These are phyloP conservation scores for Agrilus cyanescens DNA, from an alignment of 2,888 invertebrate genomes.

Conservation along the genomic window DNA sequence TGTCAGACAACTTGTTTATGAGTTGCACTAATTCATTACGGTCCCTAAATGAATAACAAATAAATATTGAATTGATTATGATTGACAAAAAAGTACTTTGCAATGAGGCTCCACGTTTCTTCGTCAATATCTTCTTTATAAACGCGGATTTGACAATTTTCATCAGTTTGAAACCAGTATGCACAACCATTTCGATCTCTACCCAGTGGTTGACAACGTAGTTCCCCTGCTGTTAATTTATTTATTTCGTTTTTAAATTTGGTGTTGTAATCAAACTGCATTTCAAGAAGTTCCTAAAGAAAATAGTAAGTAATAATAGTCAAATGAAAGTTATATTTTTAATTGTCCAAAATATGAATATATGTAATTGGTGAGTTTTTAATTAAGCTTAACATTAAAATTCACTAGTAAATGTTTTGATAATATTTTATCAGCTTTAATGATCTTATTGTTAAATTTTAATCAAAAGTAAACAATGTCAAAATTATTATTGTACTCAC, in stretches of 20 bases:
- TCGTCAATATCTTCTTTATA: slow-evolving; percentile 95
- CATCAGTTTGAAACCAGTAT: slow-evolving; percentile 90
- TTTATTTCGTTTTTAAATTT: slow-evolving; percentile 87
- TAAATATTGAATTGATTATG: too few species aligned
- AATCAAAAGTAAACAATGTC: too few species aligned
- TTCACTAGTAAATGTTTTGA: too few species aligned
- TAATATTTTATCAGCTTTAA: too few species aligned
- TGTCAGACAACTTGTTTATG: slow-evolving; percentile 60
- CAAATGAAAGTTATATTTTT: too few species aligned
- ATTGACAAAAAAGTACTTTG: slow-evolving; percentile 47
- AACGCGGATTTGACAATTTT: slow-evolving; percentile 77
- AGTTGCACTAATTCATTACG: slow-evolving; percentile 69
- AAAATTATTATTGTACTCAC: slow-evolving; percentile 38
- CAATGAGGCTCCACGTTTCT: slow-evolving; percentile 88
- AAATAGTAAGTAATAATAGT: slow-evolving; percentile 12
- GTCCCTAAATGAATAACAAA: slow-evolving; percentile 24
- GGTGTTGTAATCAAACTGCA: slow-evolving; percentile 87
- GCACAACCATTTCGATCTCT: slow-evolving; percentile 80
- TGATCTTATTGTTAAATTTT: too few species aligned
- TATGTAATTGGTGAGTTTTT: too few species aligned
- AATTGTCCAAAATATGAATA: too few species aligned
- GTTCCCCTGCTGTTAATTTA: slow-evolving; percentile 61
- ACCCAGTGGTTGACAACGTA: slow-evolving; percentile 83
- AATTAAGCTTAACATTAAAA: too few species aligned
- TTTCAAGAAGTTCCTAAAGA: slow-evolving; percentile 73